phyloP scores from a whole-genome alignment of 2,113 vertebrate species.

The Sphyrna mokarran region DNA sequence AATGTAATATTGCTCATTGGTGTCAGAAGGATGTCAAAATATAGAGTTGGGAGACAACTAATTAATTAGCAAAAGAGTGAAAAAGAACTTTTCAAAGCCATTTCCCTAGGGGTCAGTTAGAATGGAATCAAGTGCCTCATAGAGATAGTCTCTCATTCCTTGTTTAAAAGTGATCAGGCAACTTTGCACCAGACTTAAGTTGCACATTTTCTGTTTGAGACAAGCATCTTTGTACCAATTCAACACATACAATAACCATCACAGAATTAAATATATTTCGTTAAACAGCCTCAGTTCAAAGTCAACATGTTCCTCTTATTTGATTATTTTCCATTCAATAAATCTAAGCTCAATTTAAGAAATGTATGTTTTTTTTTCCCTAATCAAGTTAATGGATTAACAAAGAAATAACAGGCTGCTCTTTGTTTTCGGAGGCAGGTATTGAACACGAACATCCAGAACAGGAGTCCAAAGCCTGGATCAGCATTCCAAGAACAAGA shows the following conservation, averaged over 20 bases:
- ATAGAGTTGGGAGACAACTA: neutral
- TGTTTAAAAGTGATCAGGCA: neutral
- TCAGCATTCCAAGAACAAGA: constrained; percentile 86
- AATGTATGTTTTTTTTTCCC: neutral
- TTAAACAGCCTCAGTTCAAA: neutral
- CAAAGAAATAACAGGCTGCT: neutral
- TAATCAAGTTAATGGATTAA: neutral
- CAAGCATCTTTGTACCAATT: neutral
- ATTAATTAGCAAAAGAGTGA: neutral
- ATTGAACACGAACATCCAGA: constrained; percentile 82
- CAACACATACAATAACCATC: neutral
- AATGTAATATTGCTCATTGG: neutral
- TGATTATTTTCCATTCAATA: neutral
- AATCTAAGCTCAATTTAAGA: neutral
- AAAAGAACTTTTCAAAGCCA: neutral
- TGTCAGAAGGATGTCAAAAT: neutral
- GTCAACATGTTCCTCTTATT: neutral
- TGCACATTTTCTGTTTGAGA: neutral
- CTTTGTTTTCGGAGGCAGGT: constrained; percentile 53
- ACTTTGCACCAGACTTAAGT: neutral
- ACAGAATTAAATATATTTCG: neutral
- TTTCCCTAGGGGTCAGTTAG: neutral
- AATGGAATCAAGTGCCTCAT: neutral
- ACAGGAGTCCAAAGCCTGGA: constrained; percentile 93
- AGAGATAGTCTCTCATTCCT: neutral